Base-by-base conservation (phyloP, 2,113 vertebrate species). In the Phaethon lepturus region DNA sequence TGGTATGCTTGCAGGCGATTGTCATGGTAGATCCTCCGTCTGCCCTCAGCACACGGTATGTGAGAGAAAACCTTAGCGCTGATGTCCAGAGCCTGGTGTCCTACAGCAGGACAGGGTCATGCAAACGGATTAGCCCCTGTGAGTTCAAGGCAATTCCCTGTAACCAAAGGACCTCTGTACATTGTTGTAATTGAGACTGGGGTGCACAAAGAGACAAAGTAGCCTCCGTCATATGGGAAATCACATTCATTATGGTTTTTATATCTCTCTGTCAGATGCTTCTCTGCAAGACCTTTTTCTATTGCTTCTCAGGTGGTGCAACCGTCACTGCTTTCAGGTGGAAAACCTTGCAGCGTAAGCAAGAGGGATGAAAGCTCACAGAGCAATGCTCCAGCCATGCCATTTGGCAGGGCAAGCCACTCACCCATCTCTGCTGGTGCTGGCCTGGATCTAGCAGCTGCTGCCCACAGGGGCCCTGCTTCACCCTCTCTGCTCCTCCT, bases 391-490 rank as follows among this genome's bases (percentile, higher is more conserved):
- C 45, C 73, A 55, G 0, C 40, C 1, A 0, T 68, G 42, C 28
- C 29, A 0, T 42, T 50, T 1, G 3, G 9, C 45, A 55, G 49
- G 12, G 38, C 22, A 6, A 69, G 9, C 38, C 17, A 3, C 0
- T 8, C 33, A 24, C 63, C 38, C 23, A 9, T 13, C 55, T 17
- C 56, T 56, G 55, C 31, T 31, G 35, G 28, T 58, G 68, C 86
- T 85, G 88, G 33, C 56, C 58, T 63, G 40, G 52, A 22, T 35
- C 68, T 52, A 26, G 56, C 66, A 56, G 66, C 56, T 71, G 56
- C 72, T 67, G 45, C 18, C 14, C 55, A 23, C 40, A 78, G 64
- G 64, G 22, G 56, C n/a, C 5, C 17, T 26, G 5, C 67, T 47
- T 68, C 58, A 45, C 45, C 49, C 23, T 40, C 0, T 0, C 17